Percentiles rank a stretch among this genome's conserved stretches.
Evolutionary conservation across 2,888 invertebrate genomes (phyloP).

Genomic region (Nemapogon koenigi): DNA sequence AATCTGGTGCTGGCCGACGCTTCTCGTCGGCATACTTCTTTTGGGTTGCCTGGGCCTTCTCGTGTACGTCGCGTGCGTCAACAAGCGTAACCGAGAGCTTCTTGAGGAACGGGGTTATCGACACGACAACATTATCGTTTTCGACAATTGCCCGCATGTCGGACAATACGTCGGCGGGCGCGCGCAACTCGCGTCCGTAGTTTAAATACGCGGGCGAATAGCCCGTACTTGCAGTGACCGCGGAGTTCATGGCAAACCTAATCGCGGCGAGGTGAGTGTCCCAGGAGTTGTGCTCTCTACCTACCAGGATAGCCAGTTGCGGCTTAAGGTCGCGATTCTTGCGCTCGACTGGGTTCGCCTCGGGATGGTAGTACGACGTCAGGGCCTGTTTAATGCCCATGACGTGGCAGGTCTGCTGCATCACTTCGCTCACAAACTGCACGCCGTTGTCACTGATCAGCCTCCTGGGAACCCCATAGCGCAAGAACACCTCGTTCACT

Average conservation of each 20-base stretch:
- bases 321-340: conserved; percentile 23
- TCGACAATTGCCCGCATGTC: conserved; percentile 8
- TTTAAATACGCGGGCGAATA: conserved; percentile 15
- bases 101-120: conserved; percentile 15
- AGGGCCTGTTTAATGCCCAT: conserved; percentile 14
- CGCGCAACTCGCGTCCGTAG: conserved; percentile 17
- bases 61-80: conserved; percentile 1
- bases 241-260: conserved; percentile 16
- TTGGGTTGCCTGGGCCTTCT: too few relatives aligned
- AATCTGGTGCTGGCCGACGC: too few relatives aligned
- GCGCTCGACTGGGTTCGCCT: conserved; percentile 24
- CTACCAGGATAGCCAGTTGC: conserved; percentile 17
- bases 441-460: conserved; percentile 29
- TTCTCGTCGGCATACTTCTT: too few relatives aligned
- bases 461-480: conserved; percentile 26
- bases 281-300: conserved; percentile 14
- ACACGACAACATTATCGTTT: conserved; percentile 3
- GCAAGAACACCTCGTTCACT: conserved; percentile 18
- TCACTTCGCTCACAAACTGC: conserved; percentile 18
- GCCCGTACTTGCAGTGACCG: conserved; percentile 10
- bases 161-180: conserved; percentile 10
- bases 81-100: not conserved
- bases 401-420: conserved; percentile 16
- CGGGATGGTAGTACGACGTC: conserved; percentile 15
- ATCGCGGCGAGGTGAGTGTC: conserved; percentile 13